Conservation (phyloP, 2,888 invertebrate genomes). For the Tortrix viridana region DNA sequence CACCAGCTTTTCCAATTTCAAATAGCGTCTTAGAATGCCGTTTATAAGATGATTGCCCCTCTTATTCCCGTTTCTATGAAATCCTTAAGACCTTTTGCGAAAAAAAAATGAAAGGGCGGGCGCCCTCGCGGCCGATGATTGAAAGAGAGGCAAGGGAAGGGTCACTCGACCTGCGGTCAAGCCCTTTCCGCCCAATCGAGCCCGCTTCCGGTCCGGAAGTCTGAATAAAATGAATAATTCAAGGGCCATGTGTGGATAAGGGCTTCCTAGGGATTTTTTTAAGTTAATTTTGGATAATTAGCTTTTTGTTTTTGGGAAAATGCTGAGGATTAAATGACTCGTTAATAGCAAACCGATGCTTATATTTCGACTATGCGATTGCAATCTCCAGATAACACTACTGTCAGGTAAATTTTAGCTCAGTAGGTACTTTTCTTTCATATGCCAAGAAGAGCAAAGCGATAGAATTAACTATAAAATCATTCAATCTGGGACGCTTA, state of each 20-base stretch:
- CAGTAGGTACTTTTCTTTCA: too few relatives aligned
- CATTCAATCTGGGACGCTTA: too few relatives aligned
- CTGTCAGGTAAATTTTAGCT: too few relatives aligned
- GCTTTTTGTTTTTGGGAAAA: not conserved
- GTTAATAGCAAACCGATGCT: too few relatives aligned
- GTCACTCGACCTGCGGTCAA: constrained; percentile 79
- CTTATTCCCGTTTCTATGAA: not conserved
- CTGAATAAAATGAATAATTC: constrained; percentile 49
- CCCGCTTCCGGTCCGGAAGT: constrained; percentile 33
- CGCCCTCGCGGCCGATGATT: constrained; percentile 56
- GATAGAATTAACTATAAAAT: too few relatives aligned
- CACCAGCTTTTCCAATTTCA: not conserved
- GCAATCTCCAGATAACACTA: too few relatives aligned
- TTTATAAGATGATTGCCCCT: not conserved
- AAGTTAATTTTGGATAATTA: constrained; percentile 23
- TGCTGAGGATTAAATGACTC: not conserved
- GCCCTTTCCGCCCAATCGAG: constrained; percentile 76
- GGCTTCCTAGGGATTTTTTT: constrained; percentile 34
- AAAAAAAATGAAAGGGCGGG: constrained; percentile 44
- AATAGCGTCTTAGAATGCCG: not conserved
- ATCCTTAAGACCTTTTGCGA: not conserved
- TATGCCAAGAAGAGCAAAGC: too few relatives aligned
- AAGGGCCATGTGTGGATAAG: constrained; percentile 41
- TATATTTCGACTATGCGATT: too few relatives aligned
- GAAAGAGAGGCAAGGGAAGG: constrained; percentile 67